Base-by-base conservation (phyloP, 2,888 invertebrate genomes). In the Seira musarum region DNA sequence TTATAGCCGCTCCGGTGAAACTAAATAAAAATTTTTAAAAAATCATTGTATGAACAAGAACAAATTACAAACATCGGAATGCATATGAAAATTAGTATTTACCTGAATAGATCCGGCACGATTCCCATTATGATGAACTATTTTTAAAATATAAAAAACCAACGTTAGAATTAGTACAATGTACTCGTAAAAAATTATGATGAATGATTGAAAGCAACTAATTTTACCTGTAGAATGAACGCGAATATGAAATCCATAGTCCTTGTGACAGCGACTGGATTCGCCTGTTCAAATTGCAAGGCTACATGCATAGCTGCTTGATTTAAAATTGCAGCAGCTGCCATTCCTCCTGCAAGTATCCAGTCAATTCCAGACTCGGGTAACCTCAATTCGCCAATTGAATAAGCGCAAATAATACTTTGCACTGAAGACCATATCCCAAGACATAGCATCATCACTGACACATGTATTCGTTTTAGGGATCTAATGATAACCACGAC, bases 31-130 rank as follows among this genome's bases (percentile, higher is more conserved):
- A 24, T 49, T n/a, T 49, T 74, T 46, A 5, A 72, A n/a, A n/a
- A n/a, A n/a, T n/a, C n/a, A n/a, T n/a, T n/a, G n/a, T n/a, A n/a
- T n/a, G n/a, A n/a, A n/a, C n/a, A n/a, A n/a, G n/a, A n/a, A n/a
- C n/a, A n/a, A n/a, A n/a, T n/a, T n/a, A n/a, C n/a, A n/a, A n/a
- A n/a, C n/a, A n/a, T n/a, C n/a, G n/a, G n/a, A n/a, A n/a, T n/a
- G n/a, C n/a, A n/a, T n/a, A 30, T 40, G 8, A 25, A 46, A 65
- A 63, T 40, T n/a, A 67, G 13, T 1, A 57, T 68, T 53, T 57
- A 83, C 85, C 83, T 85, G 67, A 69, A 84, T 0, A 80, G 5
- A 73, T 86, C 85, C 0, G 86, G 86, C 6, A 68, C n/a, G 1
- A 74, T 35, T 53, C 78, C 72, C 15, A 85, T 35, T n/a, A 84